These are phyloP conservation scores for Drosophila silvestris DNA, from an alignment of 2,888 invertebrate genomes.

Conservation along the genomic window DNA sequence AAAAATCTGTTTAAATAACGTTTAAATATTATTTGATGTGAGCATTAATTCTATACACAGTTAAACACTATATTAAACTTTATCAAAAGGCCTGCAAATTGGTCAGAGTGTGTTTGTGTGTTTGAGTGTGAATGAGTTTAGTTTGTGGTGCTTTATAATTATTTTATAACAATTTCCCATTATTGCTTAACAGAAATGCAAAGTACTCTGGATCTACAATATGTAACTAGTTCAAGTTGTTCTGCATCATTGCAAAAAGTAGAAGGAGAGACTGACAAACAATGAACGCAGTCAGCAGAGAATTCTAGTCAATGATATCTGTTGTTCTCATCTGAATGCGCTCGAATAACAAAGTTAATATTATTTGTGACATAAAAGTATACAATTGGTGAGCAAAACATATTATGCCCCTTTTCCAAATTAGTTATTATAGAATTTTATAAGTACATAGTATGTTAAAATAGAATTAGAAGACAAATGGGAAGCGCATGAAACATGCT, in stretches of 20 bases:
- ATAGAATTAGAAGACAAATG: background rate
- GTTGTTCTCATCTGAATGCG: background rate
- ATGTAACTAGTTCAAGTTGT: constrained; percentile 10
- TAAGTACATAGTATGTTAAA: constrained; percentile 27
- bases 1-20: constrained; percentile 10
- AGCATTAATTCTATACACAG: constrained; percentile 41
- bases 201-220: constrained; percentile 20
- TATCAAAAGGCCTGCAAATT: constrained; percentile 58
- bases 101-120: constrained; percentile 33
- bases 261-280: background rate
- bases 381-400: constrained; percentile 22
- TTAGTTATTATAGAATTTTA: background rate
- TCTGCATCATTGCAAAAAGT: background rate
- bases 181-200: constrained; percentile 32
- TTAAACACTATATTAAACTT: constrained; percentile 46
- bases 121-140: constrained; percentile 9
- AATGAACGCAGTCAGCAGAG: background rate
- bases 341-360: background rate
- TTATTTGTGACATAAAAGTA: background rate
- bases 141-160: constrained; percentile 25
- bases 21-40: constrained; percentile 33
- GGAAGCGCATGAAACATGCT: constrained; percentile 1
- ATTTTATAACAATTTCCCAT: constrained; percentile 14
- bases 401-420: background rate
- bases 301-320: background rate